phyloP scores from a whole-genome alignment of 2,113 vertebrate species.

The Amblyornis subalaris region DNA sequence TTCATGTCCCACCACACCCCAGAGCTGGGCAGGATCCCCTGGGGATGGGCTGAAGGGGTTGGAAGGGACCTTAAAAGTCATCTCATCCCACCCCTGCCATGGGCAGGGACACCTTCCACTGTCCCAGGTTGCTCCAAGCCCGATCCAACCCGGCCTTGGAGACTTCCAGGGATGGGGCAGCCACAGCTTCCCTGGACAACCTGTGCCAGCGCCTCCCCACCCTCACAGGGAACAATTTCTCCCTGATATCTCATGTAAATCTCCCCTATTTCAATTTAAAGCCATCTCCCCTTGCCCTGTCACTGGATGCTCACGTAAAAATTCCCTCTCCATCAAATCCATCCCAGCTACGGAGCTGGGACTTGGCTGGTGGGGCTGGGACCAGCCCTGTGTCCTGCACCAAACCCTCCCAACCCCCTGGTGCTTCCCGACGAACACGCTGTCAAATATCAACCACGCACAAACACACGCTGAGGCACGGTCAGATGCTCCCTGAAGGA shows the following conservation, averaged over 20 bases:
- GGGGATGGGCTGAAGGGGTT: background rate
- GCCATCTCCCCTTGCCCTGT: background rate
- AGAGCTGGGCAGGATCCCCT: background rate
- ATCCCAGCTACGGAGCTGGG: background rate
- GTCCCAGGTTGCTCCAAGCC: rapidly evolving
- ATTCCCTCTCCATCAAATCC: background rate
- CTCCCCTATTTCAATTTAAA: background rate
- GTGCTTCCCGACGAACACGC: background rate
- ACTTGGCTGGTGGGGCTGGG: rapidly evolving
- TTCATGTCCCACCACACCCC: rapidly evolving
- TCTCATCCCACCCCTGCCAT: background rate
- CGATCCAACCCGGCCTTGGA: rapidly evolving
- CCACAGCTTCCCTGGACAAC: background rate
- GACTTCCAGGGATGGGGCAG: background rate
- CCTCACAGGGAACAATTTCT: background rate
- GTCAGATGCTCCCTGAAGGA: background rate
- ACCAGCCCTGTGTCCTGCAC: background rate
- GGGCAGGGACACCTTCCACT: background rate
- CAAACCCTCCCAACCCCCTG: background rate
- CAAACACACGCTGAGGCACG: rapidly evolving
- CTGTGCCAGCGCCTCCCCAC: background rate
- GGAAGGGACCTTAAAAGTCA: too few relatives aligned
- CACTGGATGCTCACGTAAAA: background rate
- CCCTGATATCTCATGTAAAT: background rate
- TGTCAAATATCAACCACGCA: background rate